phyloP scores from a whole-genome alignment of 1,140 invertebrate species.

The Dreissena rostriformis region DNA sequence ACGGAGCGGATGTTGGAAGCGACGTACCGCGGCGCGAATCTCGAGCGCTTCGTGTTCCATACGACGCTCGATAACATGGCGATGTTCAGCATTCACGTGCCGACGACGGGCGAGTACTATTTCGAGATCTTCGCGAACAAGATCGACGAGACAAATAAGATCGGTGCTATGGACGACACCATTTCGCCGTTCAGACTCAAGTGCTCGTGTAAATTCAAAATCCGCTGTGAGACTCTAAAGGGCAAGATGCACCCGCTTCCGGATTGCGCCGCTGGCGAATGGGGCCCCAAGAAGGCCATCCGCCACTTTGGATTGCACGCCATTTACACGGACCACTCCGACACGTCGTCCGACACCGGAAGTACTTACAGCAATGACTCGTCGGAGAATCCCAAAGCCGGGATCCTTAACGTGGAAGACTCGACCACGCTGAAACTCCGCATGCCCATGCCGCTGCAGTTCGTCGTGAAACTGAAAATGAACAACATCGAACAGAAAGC shows the following conservation, averaged over 20 bases:
- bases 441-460: slow-evolving; percentile 97
- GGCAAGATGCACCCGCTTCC: slow-evolving; percentile 98
- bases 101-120: slow-evolving; percentile 94
- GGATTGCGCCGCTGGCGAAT: slow-evolving; percentile 98
- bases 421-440: slow-evolving; percentile 96
- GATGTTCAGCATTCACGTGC: slow-evolving; percentile 94
- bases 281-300: slow-evolving; percentile 98
- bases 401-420: slow-evolving; percentile 78
- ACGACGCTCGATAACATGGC: slow-evolving; percentile 80
- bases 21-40: slow-evolving; percentile 92
- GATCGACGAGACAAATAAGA: slow-evolving; percentile 84
- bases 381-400: slow-evolving; percentile 71
- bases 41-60: slow-evolving; percentile 99
- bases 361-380: slow-evolving; percentile 59
- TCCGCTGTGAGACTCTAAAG: slow-evolving; percentile 94
- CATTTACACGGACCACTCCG: slow-evolving; percentile 89
- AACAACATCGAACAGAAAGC: slow-evolving; percentile 94
- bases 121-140: slow-evolving; percentile 99
- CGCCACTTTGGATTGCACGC: slow-evolving; percentile 88
- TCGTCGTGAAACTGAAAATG: slow-evolving; percentile 98
- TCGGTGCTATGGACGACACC: slow-evolving; percentile 67
- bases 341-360: slow-evolving; percentile 61
- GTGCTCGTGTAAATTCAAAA: slow-evolving; percentile 99
- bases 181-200: slow-evolving; percentile 97
- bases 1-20: slow-evolving; percentile 86